Base-by-base conservation (phyloP, 1,140 invertebrate genomes). In the Venturia canescens region DNA sequence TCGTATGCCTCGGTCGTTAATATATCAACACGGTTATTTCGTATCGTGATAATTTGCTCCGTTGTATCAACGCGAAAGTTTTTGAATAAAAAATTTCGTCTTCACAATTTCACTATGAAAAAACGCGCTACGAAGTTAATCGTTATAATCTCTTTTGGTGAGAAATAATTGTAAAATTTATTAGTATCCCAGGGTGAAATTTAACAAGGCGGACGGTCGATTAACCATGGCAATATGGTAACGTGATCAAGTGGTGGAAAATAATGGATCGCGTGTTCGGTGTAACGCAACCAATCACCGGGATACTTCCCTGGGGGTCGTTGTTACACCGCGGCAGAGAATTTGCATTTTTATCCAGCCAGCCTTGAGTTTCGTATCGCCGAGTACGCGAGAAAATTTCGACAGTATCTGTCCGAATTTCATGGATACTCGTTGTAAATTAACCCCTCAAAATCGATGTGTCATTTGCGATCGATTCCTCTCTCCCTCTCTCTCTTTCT, bases 241-340 rank as follows among this genome's bases (percentile, higher is more conserved):
- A 0, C n/a, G 60, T 63, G 60, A 63, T 63, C 60, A 63, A 63
- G 60, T 63, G 60, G 60, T 63, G 60, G 60, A 63, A 63, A 63
- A 63, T 63, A 63, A 63, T 63, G 60, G 60, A 63, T 63, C 21
- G 60, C 21, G 21, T 63, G 2, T 63, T 63, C 1, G n/a, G 23
- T 63, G 60, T 63, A 63, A 63, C 60, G 23, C 60, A 23, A n/a
- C 21, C 60, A 63, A 63, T 63, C 60, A 26, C 60, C 60, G 60
- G 11, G n/a, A 63, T 63, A 4, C 60, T 53, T 53, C 50, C 50
- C 50, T 23, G 60, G 23, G 60, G n/a, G 60, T 63, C 27, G 60
- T 63, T 63, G 60, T 63, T 63, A 63, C 60, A 63, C 23, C 60
- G 16, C 60, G 16, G 60, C n/a, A 26, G 23, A 63, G 27, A 63